Conservation (phyloP, 2,113 vertebrate genomes). For the Acrocephalus kingi region DNA sequence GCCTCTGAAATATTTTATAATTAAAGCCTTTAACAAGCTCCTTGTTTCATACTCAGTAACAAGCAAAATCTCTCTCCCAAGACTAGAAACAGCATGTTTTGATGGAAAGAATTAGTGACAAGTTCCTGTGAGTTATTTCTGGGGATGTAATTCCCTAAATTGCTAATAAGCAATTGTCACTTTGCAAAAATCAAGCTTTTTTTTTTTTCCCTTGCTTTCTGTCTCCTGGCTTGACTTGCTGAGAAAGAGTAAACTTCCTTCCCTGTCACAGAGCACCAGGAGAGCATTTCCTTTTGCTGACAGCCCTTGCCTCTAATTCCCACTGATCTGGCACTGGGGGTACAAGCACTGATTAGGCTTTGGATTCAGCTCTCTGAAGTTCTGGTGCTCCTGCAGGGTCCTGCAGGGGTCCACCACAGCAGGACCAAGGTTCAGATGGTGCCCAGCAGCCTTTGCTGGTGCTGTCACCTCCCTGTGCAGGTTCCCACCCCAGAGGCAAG, state of each 20-base stretch:
- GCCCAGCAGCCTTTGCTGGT: not conserved
- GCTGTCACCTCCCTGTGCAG: not conserved
- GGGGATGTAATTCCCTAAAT: constrained; percentile 32
- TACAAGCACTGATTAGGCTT: constrained; percentile 13
- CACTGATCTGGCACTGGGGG: not conserved
- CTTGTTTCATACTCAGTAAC: not conserved
- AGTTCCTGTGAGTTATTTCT: constrained; percentile 39
- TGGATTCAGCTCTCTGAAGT: not conserved
- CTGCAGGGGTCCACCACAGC: not conserved
- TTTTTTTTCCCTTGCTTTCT: not conserved
- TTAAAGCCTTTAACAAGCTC: constrained; percentile 3
- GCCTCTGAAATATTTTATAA: constrained; percentile 9
- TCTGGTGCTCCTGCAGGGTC: not conserved
- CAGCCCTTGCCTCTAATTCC: constrained; percentile 6
- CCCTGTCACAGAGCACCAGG: not conserved
- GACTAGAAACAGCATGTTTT: not conserved
- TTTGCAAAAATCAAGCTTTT: constrained; percentile 7
- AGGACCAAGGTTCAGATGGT: not conserved
- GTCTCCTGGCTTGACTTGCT: not conserved
- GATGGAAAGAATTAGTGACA: constrained; percentile 7
- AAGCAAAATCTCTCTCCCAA: constrained; percentile 19
- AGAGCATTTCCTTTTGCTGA: constrained; percentile 23
- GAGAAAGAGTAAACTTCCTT: not conserved
- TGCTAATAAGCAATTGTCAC: constrained; percentile 56
- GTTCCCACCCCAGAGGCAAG: not conserved